Percentiles rank a stretch among this genome's conserved stretches.
Evolutionary conservation across 2,113 vertebrate species (phyloP).

Genomic region (Perca fluviatilis): DNA sequence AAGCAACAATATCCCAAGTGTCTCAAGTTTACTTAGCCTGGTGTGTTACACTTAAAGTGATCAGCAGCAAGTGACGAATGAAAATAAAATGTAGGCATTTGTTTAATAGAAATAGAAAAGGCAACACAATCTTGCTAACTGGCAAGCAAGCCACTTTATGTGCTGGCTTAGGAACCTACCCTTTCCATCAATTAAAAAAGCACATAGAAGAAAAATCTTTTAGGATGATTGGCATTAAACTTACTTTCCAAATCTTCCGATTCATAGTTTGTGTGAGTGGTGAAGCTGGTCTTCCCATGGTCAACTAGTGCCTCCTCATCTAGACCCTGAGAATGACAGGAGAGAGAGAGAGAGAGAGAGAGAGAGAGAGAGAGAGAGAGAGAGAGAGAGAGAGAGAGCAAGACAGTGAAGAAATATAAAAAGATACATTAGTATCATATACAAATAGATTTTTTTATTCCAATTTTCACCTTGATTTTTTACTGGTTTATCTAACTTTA

Average conservation of each 20-base stretch:
- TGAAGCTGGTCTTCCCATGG: conserved; percentile 94
- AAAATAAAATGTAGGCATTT: background rate
- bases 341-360: background rate
- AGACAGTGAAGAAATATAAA: background rate
- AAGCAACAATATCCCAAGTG: background rate
- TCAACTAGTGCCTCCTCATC: conserved; percentile 96
- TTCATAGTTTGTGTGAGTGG: conserved; percentile 93
- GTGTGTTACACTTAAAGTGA: background rate
- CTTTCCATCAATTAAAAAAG: background rate
- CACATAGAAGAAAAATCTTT: background rate
- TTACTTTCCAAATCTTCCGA: conserved; percentile 95
- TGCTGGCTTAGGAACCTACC: background rate
- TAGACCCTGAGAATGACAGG: conserved; percentile 85
- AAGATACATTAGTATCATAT: background rate
- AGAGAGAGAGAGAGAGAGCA: background rate
- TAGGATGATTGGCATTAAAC: conserved; percentile 58
- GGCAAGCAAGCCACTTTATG: background rate
- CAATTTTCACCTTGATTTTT: background rate
- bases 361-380: background rate
- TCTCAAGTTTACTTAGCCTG: background rate
- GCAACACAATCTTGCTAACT: background rate
- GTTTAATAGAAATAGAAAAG: background rate
- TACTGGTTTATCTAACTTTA: background rate
- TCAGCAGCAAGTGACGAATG: background rate
- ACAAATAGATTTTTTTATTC: background rate